A percentile compares a stretch with the other conserved stretches of the same genome.
Evolutionary conservation across 2,113 vertebrate genomes (phyloP).

Genomic region (Oreochromis niloticus): DNA sequence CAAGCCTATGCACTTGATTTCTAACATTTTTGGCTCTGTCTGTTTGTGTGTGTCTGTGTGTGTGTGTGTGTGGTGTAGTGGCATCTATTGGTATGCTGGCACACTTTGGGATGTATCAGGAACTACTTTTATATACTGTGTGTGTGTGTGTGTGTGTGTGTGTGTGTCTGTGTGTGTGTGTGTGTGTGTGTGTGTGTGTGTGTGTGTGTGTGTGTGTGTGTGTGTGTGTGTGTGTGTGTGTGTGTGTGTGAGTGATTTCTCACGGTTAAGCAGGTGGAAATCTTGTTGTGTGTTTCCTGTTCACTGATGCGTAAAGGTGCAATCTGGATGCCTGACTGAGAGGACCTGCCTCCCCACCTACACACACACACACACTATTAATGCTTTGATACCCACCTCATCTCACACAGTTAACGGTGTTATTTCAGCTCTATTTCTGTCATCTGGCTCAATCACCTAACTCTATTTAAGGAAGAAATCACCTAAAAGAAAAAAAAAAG

Average conservation of each 20-base stretch:
- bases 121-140: not conserved
- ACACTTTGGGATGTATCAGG: not conserved
- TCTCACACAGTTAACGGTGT: not conserved
- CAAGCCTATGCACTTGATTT: not conserved
- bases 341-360: slow-evolving; percentile 8
- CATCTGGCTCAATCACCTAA: not conserved
- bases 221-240: not conserved
- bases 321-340: slow-evolving; percentile 53
- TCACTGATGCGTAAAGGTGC: slow-evolving; percentile 33
- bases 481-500: not conserved
- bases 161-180: not conserved
- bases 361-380: slow-evolving; percentile 16
- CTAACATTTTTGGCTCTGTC: not conserved
- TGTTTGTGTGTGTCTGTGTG: not conserved
- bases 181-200: not conserved
- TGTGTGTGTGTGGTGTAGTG: not conserved
- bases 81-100: not conserved
- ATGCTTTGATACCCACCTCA: slow-evolving; percentile 6
- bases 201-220: not conserved
- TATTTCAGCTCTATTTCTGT: slow-evolving; percentile 21
- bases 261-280: not conserved
- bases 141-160: not conserved
- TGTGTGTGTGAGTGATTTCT: not conserved
- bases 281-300: slow-evolving; percentile 27
- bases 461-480: slow-evolving; percentile 9